These are phyloP conservation scores for Bothrops jararaca DNA, from an alignment of 2,113 vertebrate species.

Conservation along the genomic window DNA sequence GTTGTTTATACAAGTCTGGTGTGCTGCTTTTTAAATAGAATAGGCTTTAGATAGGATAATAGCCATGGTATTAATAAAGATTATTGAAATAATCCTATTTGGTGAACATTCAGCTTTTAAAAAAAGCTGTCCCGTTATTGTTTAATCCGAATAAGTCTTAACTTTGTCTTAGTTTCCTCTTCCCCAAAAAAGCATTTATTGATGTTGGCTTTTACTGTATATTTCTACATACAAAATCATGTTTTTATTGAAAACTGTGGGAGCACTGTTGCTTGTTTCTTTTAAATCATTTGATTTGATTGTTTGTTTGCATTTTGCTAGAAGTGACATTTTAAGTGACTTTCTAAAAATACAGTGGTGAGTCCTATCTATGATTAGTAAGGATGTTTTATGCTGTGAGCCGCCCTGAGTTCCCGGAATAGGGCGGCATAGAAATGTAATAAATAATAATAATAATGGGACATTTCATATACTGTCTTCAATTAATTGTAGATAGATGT, in stretches of 20 bases:
- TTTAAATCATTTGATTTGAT: not conserved
- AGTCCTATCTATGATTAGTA: not conserved
- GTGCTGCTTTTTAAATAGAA: not conserved
- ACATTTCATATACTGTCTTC: not conserved
- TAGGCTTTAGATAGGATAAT: not conserved
- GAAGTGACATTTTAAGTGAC: not conserved
- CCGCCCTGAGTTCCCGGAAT: too few relatives aligned
- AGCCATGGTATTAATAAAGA: not conserved
- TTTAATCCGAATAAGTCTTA: constrained; percentile 6
- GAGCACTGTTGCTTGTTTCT: not conserved
- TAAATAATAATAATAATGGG: too few relatives aligned
- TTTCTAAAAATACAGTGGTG: not conserved
- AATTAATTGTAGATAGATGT: not conserved
- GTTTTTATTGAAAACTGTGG: not conserved
- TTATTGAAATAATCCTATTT: not conserved
- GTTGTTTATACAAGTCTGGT: not conserved
- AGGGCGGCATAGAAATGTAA: too few relatives aligned
- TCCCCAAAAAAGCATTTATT: not conserved
- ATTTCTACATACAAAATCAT: not conserved
- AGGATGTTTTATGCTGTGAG: not conserved
- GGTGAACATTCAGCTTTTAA: constrained; percentile 8
- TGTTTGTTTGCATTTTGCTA: not conserved
- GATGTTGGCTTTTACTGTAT: not conserved
- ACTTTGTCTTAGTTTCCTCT: not conserved
- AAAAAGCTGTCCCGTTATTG: not conserved